Base-by-base conservation (phyloP, 2,113 vertebrate genomes). In the Hippocampus abdominalis region DNA sequence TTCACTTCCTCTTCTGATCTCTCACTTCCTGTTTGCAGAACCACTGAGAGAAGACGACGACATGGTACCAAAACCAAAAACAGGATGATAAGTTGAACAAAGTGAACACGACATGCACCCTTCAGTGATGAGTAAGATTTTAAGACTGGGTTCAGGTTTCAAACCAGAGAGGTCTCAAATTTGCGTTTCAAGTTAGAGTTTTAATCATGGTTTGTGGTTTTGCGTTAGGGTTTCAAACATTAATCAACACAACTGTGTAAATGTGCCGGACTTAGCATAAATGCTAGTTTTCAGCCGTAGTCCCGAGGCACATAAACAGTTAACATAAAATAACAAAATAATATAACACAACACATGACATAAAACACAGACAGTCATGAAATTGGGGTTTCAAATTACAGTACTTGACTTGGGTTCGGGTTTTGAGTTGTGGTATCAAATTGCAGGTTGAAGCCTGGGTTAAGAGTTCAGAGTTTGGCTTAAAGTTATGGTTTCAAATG, bases 1-100 rank as follows among this genome's bases (percentile, higher is more conserved):
- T 60, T 60, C 27, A 32, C 57, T 60, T 60, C 57, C 57, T 60
- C 57, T 60, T 60, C 27, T 60, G 25, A 60, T 32, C 57, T 60
- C 15, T 18, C 27, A 18, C 57, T 60, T 60, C 57, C 27, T 60
- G 27, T 32, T 32, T 32, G 57, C 16, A 60, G 57, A 60, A 8
- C 54, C 23, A 57, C 23, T 23, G 51, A 8, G 21, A 54, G 21
- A 54, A 54, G 25, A 5, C 13, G 27, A 59, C 8, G 57, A 32
- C 23, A 56, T 25, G 21, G 63, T 23, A 48, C 64, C 25, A 66
- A 66, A 66, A 29, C 27, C 27, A 32, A 12, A 57, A 27, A 27
- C 27, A 32, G 16, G 16, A 13, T 27, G 25, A 13, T 57, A 27
- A 27, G 23, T 57, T 16, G 25, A 23, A 27, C 23, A 57, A 29